These are phyloP conservation scores for Orchestes rusci DNA, from an alignment of 2,888 invertebrate species.

Conservation along the genomic window DNA sequence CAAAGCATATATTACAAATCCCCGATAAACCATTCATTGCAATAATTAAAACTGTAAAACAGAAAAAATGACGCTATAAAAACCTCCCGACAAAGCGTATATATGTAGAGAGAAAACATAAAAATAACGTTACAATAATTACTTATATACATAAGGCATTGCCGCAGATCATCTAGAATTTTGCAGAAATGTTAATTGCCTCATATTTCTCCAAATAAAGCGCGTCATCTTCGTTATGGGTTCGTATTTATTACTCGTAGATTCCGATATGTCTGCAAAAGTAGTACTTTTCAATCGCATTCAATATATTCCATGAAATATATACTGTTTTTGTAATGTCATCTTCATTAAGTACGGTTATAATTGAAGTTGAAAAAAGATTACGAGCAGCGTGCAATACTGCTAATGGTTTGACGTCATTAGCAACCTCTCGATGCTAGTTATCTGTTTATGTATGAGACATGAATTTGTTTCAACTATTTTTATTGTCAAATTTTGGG, in stretches of 20 bases:
- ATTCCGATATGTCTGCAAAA: slow-evolving; percentile 20
- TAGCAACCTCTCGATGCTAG: too few species aligned
- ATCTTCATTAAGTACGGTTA: slow-evolving; percentile 23
- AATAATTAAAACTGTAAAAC: slow-evolving; percentile 16
- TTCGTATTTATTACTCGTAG: slow-evolving; percentile 20
- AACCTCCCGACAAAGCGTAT: slow-evolving; percentile 33
- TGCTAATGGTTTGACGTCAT: slow-evolving; percentile 14
- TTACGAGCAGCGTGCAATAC: slow-evolving; percentile 11
- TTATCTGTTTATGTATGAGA: too few species aligned
- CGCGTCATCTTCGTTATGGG: slow-evolving; percentile 16
- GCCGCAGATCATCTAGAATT: slow-evolving; percentile 36
- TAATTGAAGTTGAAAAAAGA: slow-evolving; percentile 13
- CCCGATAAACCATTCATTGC: slow-evolving; percentile 12
- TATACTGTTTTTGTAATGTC: slow-evolving; percentile 17
- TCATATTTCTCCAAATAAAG: slow-evolving; percentile 19
- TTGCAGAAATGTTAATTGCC: slow-evolving; percentile 31
- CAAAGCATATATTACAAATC: too few species aligned
- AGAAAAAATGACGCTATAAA: slow-evolving; percentile 14
- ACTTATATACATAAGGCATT: slow-evolving; percentile 34
- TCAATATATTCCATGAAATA: slow-evolving; percentile 19
- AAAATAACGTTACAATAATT: slow-evolving; percentile 34
- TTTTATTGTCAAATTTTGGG: too few species aligned
- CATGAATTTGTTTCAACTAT: too few species aligned
- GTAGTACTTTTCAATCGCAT: slow-evolving; percentile 1
- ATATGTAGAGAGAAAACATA: slow-evolving; percentile 23